These are phyloP conservation scores for Balearica regulorum DNA, from an alignment of 2,797 vertebrate genomes.

Conservation along the genomic window DNA sequence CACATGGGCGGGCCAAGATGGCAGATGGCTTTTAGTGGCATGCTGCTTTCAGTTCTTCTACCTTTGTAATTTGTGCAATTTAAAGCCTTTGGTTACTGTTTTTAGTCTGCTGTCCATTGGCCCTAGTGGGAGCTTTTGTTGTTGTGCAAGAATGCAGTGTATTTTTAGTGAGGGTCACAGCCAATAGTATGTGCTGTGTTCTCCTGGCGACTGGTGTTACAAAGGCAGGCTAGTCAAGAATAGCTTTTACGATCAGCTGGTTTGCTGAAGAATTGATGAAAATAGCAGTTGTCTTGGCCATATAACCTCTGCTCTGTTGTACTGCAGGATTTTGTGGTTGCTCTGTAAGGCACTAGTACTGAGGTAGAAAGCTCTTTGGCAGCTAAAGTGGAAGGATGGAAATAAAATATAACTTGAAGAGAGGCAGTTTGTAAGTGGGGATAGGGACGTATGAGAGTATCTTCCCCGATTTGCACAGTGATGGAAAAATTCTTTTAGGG, in stretches of 20 bases:
- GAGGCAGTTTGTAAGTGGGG: neutral
- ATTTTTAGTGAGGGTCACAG: constrained; percentile 69
- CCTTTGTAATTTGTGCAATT: constrained; percentile 67
- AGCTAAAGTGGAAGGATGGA: neutral
- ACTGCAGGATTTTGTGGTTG: neutral
- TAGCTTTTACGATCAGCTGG: constrained; percentile 18
- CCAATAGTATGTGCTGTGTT: constrained; percentile 36
- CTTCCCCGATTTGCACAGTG: neutral
- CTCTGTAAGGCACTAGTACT: neutral
- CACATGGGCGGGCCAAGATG: constrained; percentile 70
- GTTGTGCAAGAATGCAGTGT: constrained; percentile 67
- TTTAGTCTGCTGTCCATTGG: constrained; percentile 67
- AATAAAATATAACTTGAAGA: neutral
- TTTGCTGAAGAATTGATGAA: constrained; percentile 56
- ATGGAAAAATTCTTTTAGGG: neutral
- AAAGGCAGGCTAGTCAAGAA: constrained; percentile 38
- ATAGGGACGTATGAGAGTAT: neutral
- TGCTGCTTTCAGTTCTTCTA: constrained; percentile 67
- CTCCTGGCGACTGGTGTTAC: constrained; percentile 37
- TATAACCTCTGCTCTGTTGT: neutral
- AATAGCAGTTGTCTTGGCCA: constrained; percentile 13
- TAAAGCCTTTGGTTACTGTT: constrained; percentile 71
- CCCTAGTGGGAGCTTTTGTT: constrained; percentile 64
- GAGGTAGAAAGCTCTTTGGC: neutral
- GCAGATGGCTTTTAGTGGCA: constrained; percentile 73